These are phyloP conservation scores for Listrodromus nycthemerus DNA, from an alignment of 2,888 invertebrate species.

Conservation along the genomic window DNA sequence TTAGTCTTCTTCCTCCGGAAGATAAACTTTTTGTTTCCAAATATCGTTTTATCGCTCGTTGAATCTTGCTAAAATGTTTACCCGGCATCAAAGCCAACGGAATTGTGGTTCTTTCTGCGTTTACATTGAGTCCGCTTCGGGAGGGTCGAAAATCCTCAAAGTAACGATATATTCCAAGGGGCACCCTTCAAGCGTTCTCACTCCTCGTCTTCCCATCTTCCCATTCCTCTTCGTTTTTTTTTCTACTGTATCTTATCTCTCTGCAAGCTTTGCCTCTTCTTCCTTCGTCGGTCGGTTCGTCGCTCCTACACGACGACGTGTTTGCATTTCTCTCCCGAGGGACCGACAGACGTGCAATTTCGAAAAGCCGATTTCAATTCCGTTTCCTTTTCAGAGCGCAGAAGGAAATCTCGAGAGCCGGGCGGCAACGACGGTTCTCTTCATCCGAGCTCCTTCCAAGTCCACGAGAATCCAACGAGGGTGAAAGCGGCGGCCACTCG, in stretches of 20 bases:
- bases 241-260: conserved; percentile 29
- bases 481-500: conserved; percentile 64
- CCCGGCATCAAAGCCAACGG: conserved; percentile 74
- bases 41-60: conserved; percentile 57
- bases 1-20: not conserved
- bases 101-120: conserved; percentile 73
- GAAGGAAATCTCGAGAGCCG: conserved; percentile 77
- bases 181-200: conserved; percentile 57
- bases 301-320: conserved; percentile 71
- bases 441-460: conserved; percentile 33
- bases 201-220: conserved; percentile 35
- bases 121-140: conserved; percentile 68
- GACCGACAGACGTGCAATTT: conserved; percentile 79
- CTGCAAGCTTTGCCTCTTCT: conserved; percentile 52
- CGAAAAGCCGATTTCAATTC: conserved; percentile 83
- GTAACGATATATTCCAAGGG: conserved; percentile 73
- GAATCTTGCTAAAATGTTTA: conserved; percentile 74
- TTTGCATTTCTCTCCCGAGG: conserved; percentile 82
- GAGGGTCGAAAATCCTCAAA: conserved; percentile 78
- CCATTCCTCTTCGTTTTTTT: conserved; percentile 15
- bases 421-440: not conserved
- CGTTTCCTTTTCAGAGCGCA: conserved; percentile 77
- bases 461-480: conserved; percentile 49
- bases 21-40: conserved; percentile 41
- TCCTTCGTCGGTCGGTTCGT: conserved; percentile 62